phyloP scores from a whole-genome alignment of 1,140 invertebrate genomes.

The Drosophila funebris region DNA sequence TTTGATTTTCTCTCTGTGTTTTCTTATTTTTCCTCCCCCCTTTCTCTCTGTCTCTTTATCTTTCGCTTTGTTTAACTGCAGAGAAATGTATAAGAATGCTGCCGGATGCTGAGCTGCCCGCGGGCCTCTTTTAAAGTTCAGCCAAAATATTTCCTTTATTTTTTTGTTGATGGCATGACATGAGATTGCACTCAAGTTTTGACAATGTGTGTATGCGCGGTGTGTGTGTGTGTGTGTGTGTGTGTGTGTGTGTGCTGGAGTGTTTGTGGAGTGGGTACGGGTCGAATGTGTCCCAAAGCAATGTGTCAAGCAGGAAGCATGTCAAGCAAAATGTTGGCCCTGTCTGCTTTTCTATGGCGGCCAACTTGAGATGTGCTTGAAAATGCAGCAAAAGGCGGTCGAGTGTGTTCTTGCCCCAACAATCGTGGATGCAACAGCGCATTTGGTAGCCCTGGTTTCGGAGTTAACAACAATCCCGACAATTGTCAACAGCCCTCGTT shows the following conservation, averaged over 20 bases:
- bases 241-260: neutral
- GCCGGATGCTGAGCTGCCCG: constrained; percentile 2
- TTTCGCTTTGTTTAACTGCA: constrained; percentile 1
- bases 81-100: constrained; percentile 25
- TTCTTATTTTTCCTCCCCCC: neutral
- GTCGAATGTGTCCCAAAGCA: constrained; percentile 46
- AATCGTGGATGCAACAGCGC: neutral
- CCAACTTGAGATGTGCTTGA: constrained; percentile 9
- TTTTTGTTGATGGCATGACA: constrained; percentile 45
- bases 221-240: neutral
- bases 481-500: neutral
- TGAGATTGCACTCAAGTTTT: constrained; percentile 72
- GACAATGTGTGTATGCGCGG: constrained; percentile 13
- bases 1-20: constrained; percentile 19
- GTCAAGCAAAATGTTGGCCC: constrained; percentile 4
- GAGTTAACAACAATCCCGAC: neutral
- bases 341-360: neutral
- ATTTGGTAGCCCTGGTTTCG: constrained; percentile 1
- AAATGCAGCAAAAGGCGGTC: constrained; percentile 13
- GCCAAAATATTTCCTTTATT: constrained; percentile 23
- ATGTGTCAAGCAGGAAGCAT: constrained; percentile 56
- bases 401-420: neutral
- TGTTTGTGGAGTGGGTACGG: neutral
- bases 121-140: constrained; percentile 45
- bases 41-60: neutral